Conservation (phyloP, 2,113 vertebrate species). For the Marcusenius ussheri region DNA sequence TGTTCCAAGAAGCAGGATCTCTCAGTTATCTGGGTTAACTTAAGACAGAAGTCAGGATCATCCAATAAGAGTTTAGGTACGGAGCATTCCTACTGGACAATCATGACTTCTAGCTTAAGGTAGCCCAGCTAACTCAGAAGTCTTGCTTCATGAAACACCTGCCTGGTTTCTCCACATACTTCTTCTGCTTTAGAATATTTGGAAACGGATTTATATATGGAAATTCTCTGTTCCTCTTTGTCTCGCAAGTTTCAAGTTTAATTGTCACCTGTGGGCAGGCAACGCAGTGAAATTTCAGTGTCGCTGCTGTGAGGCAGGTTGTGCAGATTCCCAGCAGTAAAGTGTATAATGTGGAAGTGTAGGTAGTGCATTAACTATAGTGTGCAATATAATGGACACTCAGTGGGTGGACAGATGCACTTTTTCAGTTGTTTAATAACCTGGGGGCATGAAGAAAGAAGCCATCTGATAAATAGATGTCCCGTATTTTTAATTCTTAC, state of each 20-base stretch:
- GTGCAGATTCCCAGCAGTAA: neutral
- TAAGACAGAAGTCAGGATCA: neutral
- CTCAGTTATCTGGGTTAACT: too few relatives aligned
- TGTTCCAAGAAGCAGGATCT: neutral
- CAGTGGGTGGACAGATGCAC: neutral
- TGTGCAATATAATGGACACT: neutral
- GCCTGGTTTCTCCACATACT: neutral
- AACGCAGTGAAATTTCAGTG: neutral
- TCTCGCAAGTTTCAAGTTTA: neutral
- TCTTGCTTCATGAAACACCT: neutral
- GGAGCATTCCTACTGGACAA: neutral
- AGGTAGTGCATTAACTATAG: neutral
- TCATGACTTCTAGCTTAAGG: neutral
- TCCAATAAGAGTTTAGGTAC: neutral
- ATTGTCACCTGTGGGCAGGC: neutral
- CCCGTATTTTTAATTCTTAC: neutral
- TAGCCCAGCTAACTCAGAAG: neutral
- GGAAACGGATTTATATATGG: neutral
- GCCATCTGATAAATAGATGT: neutral
- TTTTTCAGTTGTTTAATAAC: neutral
- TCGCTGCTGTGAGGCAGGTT: neutral
- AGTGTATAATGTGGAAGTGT: neutral
- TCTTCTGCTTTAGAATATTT: neutral
- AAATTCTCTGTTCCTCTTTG: neutral
- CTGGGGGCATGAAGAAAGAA: neutral